phyloP scores from a whole-genome alignment of 2,888 invertebrate genomes.

The Oxyteleia sp. region DNA sequence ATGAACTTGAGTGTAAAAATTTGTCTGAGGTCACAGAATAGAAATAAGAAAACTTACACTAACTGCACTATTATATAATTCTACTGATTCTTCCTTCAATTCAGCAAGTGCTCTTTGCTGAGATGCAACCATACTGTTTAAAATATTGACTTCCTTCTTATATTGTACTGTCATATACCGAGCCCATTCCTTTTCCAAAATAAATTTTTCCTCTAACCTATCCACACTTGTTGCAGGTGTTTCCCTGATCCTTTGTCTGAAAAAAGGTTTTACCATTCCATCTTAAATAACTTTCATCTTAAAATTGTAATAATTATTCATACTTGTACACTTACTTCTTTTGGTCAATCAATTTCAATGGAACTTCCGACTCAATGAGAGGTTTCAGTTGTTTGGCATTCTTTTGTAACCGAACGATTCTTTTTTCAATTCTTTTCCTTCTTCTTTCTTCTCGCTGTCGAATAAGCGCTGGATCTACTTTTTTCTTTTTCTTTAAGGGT shows the following conservation, averaged over 20 bases:
- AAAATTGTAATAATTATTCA: no score
- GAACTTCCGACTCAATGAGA: conserved; percentile 94
- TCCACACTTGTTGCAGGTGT: no score
- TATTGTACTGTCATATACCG: conserved; percentile 91
- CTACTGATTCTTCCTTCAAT: conserved; percentile 93
- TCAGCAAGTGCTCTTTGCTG: conserved; percentile 94
- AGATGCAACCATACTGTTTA: conserved; percentile 91
- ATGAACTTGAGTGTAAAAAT: no score
- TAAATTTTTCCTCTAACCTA: conserved; percentile 90
- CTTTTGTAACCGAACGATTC: conserved; percentile 94
- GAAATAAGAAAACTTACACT: conserved; percentile 90
- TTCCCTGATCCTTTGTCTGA: no score
- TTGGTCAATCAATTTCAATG: conserved; percentile 90
- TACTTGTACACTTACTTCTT: conserved; percentile 89
- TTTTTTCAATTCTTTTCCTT: conserved; percentile 94
- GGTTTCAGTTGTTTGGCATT: conserved; percentile 95
- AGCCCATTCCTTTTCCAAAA: conserved; percentile 93
- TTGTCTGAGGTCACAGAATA: no score
- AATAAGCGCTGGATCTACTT: conserved; percentile 93
- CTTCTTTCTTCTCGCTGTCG: conserved; percentile 94
- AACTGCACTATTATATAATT: conserved; percentile 95
- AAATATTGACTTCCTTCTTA: conserved; percentile 90
- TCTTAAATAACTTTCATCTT: no score
- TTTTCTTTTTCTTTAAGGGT: conserved; percentile 96
- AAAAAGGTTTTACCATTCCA: no score